Percentiles rank a stretch among this genome's conserved stretches.
phyloP scores from a whole-genome alignment of 2,797 vertebrate species.

The Lindbergichthys nudifrons region DNA sequence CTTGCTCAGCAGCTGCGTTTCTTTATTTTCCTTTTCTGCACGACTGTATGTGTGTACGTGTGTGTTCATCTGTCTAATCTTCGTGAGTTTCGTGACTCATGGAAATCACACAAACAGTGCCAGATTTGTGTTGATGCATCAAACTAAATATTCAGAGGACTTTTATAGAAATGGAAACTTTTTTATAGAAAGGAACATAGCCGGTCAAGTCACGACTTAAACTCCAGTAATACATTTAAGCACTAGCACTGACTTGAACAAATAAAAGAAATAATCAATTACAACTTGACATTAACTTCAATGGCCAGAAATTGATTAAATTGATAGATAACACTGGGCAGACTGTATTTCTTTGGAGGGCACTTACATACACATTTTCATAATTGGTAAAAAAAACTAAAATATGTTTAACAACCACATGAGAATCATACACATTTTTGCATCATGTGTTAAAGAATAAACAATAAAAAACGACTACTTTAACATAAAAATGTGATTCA shows the following conservation, averaged over 20 bases:
- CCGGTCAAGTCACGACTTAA: background rate
- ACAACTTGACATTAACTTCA: too few relatives aligned
- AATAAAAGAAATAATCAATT: too few relatives aligned
- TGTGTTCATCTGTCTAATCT: background rate
- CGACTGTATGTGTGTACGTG: background rate
- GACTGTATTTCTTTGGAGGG: too few relatives aligned
- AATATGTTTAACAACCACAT: background rate
- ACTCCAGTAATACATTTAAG: too few relatives aligned
- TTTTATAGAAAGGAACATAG: conserved; percentile 11
- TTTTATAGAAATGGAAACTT: conserved; percentile 6
- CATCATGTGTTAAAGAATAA: background rate
- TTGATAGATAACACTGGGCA: too few relatives aligned
- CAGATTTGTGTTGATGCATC: conserved; percentile 6
- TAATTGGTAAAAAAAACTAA: background rate
- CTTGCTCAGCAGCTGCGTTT: conserved; percentile 37
- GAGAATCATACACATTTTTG: background rate
- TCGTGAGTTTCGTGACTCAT: conserved; percentile 11
- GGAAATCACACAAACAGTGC: conserved; percentile 5
- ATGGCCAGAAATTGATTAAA: too few relatives aligned
- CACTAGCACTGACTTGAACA: too few relatives aligned
- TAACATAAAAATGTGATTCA: background rate
- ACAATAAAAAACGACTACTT: background rate
- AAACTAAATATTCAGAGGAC: conserved; percentile 22
- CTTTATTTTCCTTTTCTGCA: conserved; percentile 9
- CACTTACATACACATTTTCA: too few relatives aligned